Percentiles rank a stretch among this genome's conserved stretches.
phyloP scores from a whole-genome alignment of 37 sponge, comb jelly and placozoan species.

The Haliclona indistincta region DNA sequence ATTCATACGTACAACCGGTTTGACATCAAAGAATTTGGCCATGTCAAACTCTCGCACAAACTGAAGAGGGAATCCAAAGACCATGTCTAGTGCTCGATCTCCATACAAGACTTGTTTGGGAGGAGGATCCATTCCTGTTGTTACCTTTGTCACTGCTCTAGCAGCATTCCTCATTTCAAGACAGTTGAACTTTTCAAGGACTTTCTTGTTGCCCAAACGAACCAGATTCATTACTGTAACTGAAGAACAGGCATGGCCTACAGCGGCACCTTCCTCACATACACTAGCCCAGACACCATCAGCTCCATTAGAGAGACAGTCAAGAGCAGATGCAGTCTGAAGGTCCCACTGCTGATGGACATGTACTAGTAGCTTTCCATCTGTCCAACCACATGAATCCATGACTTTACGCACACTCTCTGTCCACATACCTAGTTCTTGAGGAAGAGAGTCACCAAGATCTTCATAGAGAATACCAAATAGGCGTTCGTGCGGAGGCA shows the following conservation, averaged over 20 bases:
- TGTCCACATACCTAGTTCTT: constrained; percentile 82
- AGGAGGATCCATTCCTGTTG: constrained; percentile 65
- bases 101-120: constrained; percentile 80
- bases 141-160: constrained; percentile 63
- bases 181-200: constrained; percentile 76
- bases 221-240: constrained; percentile 83
- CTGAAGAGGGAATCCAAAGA: constrained; percentile 68
- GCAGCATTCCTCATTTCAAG: constrained; percentile 69
- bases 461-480: constrained; percentile 79
- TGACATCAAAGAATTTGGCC: constrained; percentile 78
- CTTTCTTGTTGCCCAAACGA: constrained; percentile 77
- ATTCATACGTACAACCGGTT: constrained; percentile 56
- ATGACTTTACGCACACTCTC: constrained; percentile 59
- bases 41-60: constrained; percentile 71
- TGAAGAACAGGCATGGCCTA: constrained; percentile 83
- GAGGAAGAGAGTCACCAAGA: constrained; percentile 71
- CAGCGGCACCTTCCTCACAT: constrained; percentile 87
- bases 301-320: constrained; percentile 77
- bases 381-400: constrained; percentile 70
- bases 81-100: constrained; percentile 67
- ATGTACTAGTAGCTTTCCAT: constrained; percentile 69
- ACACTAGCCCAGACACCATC: constrained; percentile 88
- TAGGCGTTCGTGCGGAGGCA: constrained; percentile 51
- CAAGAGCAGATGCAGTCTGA: constrained; percentile 60
- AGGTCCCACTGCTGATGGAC: constrained; percentile 90